These are phyloP conservation scores for Cantharis lateralis DNA, from an alignment of 2,888 invertebrate genomes.

Conservation along the genomic window DNA sequence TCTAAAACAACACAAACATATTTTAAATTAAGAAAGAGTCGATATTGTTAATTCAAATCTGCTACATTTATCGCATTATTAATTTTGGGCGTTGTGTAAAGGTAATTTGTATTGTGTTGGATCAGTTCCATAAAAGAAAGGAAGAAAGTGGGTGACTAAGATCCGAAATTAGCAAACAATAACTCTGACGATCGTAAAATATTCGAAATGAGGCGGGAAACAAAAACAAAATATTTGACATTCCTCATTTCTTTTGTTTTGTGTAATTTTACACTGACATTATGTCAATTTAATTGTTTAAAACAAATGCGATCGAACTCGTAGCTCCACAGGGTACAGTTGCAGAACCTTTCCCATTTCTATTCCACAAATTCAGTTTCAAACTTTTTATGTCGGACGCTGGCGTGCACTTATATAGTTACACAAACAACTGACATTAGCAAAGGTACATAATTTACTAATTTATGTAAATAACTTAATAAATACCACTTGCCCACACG, in stretches of 20 bases:
- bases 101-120: background rate
- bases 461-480: background rate
- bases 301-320: background rate
- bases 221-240: background rate
- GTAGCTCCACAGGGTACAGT: background rate
- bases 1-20: slow-evolving; percentile 8
- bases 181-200: background rate
- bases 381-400: background rate
- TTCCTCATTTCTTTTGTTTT: background rate
- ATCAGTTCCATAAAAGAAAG: background rate
- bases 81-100: background rate
- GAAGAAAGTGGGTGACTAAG: background rate
- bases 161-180: background rate
- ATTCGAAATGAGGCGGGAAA: background rate
- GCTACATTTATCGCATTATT: background rate
- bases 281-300: background rate
- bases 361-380: background rate
- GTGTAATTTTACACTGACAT: background rate
- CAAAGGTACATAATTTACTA: background rate
- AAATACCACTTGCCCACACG: background rate
- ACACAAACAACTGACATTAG: background rate
- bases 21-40: slow-evolving; percentile 15
- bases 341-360: background rate
- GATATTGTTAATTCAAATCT: slow-evolving; percentile 5
- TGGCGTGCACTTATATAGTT: background rate